Evolutionary conservation across 1,140 invertebrate genomes (phyloP), one percentile per base, ranked within the genome.

Genomic region (Drosophila simulans): DNA sequence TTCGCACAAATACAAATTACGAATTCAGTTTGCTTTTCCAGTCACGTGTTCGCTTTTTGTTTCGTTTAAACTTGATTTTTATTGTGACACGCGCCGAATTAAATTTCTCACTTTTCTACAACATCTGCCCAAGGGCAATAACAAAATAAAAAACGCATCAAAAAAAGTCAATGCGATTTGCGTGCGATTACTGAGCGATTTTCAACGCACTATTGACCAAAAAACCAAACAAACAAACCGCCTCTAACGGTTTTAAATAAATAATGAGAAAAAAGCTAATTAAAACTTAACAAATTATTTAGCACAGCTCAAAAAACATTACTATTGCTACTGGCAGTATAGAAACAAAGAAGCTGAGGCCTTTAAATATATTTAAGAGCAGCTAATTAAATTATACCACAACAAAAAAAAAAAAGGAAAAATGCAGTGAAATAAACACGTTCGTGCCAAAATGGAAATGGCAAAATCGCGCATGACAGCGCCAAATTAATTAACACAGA

Each of bases 401-500:
- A 58, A 54, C 49, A 51, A 70, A 75, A 70, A 75, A 17, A 17
- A 17, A 35, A 56, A 62, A 22, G 20, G 20, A 54, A 79, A 80
- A 52, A 10, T 62, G 58, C 58, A 52, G 22, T 34, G n/a, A 31
- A 42, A 49, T 53, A 57, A 64, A 63, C 68, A 77, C 15, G 64
- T 80, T 66, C 81, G 51, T 74, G 82, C 56, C 66, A 72, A 78
- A 74, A 78, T 60, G 62, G 25, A 82, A 72, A 64, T 68, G 49
- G 52, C 49, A 39, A 56, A 73, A 73, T 72, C 63, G 88, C 71
- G 83, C 83, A 80, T 89, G 83, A 69, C 84, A 83, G 83, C 76
- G 39, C 65, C 59, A 80, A 89, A 88, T 88, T 88, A 88, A 88
- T 88, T 88, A 88, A 83, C 84, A 88, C 83, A 88, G 80, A 88